Percentiles rank a stretch among this genome's conserved stretches.
Conservation (phyloP, 2,113 vertebrate species). For the Malurus alboscapulatus region DNA sequence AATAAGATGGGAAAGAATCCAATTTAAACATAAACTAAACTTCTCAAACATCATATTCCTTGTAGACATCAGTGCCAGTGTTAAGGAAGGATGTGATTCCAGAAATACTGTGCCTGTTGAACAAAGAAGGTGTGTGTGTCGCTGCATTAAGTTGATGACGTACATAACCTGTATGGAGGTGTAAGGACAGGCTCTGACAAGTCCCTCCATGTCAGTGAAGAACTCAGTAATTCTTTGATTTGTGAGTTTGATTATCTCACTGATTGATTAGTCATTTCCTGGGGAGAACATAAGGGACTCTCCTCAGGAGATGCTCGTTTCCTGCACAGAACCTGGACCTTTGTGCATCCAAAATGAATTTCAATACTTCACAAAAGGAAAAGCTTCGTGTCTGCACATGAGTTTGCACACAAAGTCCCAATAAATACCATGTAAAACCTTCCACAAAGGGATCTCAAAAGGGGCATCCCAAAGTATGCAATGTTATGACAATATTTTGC, state of each 20-base stretch:
- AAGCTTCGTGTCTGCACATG: rapidly evolving
- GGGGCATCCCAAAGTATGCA: background rate
- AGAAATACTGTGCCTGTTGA: background rate
- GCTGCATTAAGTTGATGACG: rapidly evolving
- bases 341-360: background rate
- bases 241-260: background rate
- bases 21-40: background rate
- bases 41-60: background rate
- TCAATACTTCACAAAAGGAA: background rate
- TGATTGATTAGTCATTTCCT: background rate
- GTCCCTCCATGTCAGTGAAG: background rate
- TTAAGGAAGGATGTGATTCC: background rate
- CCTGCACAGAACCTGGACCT: background rate
- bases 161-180: background rate
- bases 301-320: background rate
- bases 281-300: background rate
- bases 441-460: background rate
- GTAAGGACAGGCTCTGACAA: background rate
- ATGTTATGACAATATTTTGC: background rate
- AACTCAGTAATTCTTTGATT: background rate
- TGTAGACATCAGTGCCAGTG: background rate
- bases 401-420: background rate
- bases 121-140: rapidly evolving
- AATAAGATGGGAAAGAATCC: background rate
- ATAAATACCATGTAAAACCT: background rate